Percentiles rank a stretch among this genome's conserved stretches.
phyloP scores from a whole-genome alignment of 2,888 invertebrate species.

The Lacanobia oleracea region DNA sequence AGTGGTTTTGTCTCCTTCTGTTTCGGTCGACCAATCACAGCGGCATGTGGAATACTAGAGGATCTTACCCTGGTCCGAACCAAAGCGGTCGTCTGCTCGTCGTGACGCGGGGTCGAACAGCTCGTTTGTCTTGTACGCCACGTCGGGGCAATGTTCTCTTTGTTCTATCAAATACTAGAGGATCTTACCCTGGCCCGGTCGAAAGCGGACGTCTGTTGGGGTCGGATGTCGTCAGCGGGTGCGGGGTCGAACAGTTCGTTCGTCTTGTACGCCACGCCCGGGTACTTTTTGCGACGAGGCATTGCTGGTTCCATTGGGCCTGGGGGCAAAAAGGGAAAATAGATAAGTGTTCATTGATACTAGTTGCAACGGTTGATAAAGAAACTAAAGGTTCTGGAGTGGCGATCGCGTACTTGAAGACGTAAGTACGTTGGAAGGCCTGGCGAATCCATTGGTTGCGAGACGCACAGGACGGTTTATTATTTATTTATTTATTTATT shows the following conservation, averaged over 20 bases:
- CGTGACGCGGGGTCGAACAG: conserved; percentile 93
- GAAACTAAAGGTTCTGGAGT: no score
- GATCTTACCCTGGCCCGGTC: conserved; percentile 92
- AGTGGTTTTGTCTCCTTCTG: no score
- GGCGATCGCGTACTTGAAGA: no score
- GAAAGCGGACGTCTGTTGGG: conserved; percentile 88
- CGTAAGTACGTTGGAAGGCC: no score
- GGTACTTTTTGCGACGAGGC: conserved; percentile 97
- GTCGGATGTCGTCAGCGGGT: conserved; percentile 91
- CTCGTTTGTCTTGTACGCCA: conserved; percentile 96
- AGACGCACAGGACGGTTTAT: no score
- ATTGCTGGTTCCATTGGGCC: conserved; percentile 94
- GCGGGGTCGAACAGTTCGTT: conserved; percentile 95
- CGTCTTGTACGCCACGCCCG: conserved; percentile 96
- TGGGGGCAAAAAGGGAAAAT: conserved; percentile 57
- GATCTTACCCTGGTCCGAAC: conserved; percentile 91
- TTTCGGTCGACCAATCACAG: no score
- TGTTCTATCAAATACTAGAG: conserved; percentile 80
- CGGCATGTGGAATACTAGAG: background rate
- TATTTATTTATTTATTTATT: no score
- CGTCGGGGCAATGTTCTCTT: conserved; percentile 94
- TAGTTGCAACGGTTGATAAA: no score
- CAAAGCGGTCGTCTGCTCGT: conserved; percentile 88
- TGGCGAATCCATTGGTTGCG: no score
- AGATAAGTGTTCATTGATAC: no score